These are phyloP conservation scores for Limnothrissa miodon DNA, from an alignment of 2,113 vertebrate species.

Conservation along the genomic window DNA sequence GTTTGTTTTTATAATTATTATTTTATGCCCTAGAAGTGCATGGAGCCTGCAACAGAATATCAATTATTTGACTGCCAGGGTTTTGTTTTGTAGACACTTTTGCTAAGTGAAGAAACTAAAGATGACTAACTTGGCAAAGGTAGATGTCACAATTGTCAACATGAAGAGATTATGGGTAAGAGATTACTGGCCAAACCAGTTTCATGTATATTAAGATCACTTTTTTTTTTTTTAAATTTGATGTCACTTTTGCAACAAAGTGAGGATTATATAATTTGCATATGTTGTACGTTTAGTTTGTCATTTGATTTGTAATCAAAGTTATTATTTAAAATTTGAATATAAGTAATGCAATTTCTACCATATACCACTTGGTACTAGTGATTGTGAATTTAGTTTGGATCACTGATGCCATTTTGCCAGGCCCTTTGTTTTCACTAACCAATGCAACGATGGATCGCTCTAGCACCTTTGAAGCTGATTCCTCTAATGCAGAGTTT, in stretches of 20 bases:
- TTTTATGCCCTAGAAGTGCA: background rate
- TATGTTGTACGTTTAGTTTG: background rate
- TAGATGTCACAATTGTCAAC: conserved; percentile 63
- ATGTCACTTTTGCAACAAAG: conserved; percentile 39
- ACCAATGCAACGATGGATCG: no score
- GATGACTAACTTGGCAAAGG: conserved; percentile 57
- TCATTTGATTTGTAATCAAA: no score
- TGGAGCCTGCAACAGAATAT: background rate
- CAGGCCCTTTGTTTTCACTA: no score
- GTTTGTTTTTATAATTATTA: no score
- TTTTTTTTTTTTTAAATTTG: background rate
- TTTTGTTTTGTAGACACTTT: conserved; percentile 56
- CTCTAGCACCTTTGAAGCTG: no score
- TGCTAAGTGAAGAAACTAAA: conserved; percentile 57
- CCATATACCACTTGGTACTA: no score
- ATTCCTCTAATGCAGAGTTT: no score
- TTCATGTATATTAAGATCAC: background rate
- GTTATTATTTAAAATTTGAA: no score
- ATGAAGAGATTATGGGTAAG: conserved; percentile 70
- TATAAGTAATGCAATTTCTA: no score
- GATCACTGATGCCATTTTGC: no score
- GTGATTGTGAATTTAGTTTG: no score
- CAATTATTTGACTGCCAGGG: no score
- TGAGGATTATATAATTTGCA: background rate
- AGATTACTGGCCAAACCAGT: background rate